phyloP scores from a whole-genome alignment of 2,888 invertebrate species.

The Bombylius major region DNA sequence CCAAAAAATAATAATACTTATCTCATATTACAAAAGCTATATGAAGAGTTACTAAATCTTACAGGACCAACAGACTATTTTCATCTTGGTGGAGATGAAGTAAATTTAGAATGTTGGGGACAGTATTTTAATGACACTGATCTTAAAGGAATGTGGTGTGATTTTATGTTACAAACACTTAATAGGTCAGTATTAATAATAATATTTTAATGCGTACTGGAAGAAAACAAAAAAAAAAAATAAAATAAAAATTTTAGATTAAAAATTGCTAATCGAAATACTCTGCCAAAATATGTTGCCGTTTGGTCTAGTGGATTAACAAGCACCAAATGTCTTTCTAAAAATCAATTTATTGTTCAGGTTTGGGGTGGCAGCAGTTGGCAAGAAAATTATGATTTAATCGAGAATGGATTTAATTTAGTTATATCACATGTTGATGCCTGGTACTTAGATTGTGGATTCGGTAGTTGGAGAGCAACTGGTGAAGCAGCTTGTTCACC shows the following conservation, averaged over 20 bases:
- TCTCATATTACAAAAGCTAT: constrained; percentile 57
- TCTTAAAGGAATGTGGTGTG: constrained; percentile 64
- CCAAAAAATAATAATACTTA: constrained; percentile 69
- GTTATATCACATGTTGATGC: constrained; percentile 78
- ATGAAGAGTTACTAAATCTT: constrained; percentile 58
- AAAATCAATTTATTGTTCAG: constrained; percentile 52
- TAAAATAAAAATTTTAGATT: constrained; percentile 18
- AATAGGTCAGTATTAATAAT: constrained; percentile 27
- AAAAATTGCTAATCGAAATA: constrained; percentile 33
- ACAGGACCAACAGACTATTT: constrained; percentile 67
- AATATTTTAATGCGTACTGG: not conserved
- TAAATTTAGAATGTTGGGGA: constrained; percentile 69
- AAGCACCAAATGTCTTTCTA: constrained; percentile 54
- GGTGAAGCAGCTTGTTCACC: constrained; percentile 77
- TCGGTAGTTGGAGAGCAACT: constrained; percentile 71
- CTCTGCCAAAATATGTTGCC: constrained; percentile 37
- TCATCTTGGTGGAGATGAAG: constrained; percentile 57
- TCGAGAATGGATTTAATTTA: constrained; percentile 63
- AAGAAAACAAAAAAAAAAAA: not conserved
- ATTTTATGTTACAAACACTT: constrained; percentile 56
- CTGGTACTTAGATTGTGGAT: constrained; percentile 81
- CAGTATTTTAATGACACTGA: constrained; percentile 63
- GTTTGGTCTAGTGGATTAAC: constrained; percentile 70
- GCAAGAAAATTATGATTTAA: constrained; percentile 63
- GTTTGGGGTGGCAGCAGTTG: constrained; percentile 73